Base-by-base conservation (phyloP, 2,888 invertebrate species). In the Eupithecia subumbrata region DNA sequence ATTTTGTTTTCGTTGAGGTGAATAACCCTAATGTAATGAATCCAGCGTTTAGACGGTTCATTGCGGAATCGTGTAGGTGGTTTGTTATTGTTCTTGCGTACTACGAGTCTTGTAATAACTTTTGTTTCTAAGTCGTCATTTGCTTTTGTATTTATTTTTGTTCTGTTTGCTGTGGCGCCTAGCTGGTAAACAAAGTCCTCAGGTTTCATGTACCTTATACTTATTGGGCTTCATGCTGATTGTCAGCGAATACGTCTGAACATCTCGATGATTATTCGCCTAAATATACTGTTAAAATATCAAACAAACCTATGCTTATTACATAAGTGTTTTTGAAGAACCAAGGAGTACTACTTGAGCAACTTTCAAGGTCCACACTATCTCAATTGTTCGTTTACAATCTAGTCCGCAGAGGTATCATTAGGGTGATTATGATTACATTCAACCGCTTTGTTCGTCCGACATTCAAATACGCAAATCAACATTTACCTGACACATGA, bases 1-100 rank as follows among this genome's bases (percentile, higher is more conserved):
- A 92, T 92, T 91, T 92, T 91, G 90, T 90, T 91, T 91, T 88
- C 87, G 89, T 88, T 84, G 89, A 89, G 93, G 90, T 92, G 88
- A 92, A 91, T 85, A 88, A 91, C 89, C 92, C 83, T 74, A 77
- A 60, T 84, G 81, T 82, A 84, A 83, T 82, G 78, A 80, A 79
- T 81, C 79, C 78, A 74, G 76, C 76, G 76, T 80, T 81, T 77
- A 48, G 8, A 76, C 71, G 69, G 69, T 71, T 78, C 74, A 76
- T 82, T 79, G 80, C 79, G 64, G 81, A 80, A 77, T 81, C 68
- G 76, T 76, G 81, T 82, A 71, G 80, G 80, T 69, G 71, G 74
- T 75, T 76, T 78, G 75, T 79, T 80, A 79, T 82, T 82, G 79
- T 79, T 79, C 79, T 77, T 71, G 73, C 76, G 76, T 80, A 78